phyloP scores from a whole-genome alignment of 1,140 invertebrate species.

The Hyposmocoma kahamanoa region DNA sequence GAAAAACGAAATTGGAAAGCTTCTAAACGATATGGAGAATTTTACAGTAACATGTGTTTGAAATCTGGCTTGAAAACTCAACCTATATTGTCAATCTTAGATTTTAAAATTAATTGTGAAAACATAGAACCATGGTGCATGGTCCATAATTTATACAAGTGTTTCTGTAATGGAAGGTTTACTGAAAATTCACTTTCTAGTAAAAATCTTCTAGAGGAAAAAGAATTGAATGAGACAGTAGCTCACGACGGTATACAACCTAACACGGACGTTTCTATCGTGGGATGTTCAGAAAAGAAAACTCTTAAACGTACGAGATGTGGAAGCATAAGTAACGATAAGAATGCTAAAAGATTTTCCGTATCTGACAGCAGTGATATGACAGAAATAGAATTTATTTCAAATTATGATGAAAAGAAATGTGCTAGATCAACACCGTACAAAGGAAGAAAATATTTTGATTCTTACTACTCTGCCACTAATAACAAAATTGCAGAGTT shows the following conservation, averaged over 20 bases:
- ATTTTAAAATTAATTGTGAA: conserved; percentile 33
- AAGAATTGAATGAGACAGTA: neutral
- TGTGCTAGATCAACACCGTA: conserved; percentile 36
- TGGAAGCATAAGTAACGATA: neutral
- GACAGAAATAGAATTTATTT: neutral
- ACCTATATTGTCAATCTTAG: conserved; percentile 24
- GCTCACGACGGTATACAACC: neutral
- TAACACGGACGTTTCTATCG: neutral
- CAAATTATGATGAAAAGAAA: conserved; percentile 1
- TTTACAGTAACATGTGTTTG: conserved; percentile 40
- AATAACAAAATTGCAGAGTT: conserved; percentile 48
- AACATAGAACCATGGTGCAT: conserved; percentile 62
- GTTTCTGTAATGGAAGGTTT: conserved; percentile 63
- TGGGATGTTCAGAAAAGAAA: conserved; percentile 11
- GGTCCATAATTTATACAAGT: conserved; percentile 63
- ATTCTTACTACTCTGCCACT: conserved; percentile 35
- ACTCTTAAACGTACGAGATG: too few species aligned
- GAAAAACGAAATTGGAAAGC: conserved; percentile 48
- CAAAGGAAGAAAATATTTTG: conserved; percentile 36
- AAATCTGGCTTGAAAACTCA: conserved; percentile 26
- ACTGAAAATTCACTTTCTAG: conserved; percentile 16
- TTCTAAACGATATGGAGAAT: conserved; percentile 51
- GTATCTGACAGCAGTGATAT: neutral
- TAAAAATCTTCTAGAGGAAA: neutral
- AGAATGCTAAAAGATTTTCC: neutral